A percentile compares a stretch with the other conserved stretches of the same genome.
Conservation (phyloP, 1,140 invertebrate species). For the Dolichoris vasculosae region DNA sequence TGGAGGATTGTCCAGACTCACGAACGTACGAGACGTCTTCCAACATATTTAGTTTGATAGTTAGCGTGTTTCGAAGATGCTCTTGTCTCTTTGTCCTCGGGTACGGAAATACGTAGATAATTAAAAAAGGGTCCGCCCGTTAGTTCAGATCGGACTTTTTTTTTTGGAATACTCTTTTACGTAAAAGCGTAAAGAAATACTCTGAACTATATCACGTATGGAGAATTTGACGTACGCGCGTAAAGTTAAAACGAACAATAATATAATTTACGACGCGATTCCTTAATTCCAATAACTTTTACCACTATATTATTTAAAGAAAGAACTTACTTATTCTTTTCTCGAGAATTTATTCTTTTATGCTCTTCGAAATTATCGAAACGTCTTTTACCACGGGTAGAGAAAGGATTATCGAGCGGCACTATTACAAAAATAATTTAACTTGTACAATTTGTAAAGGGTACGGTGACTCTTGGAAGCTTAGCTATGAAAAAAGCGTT, state of each 20-base stretch:
- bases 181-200: too few species aligned
- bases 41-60: not conserved
- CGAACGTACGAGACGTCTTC: not conserved
- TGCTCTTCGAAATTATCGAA: not conserved
- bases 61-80: not conserved
- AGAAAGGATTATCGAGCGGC: not conserved
- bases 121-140: slow-evolving; percentile 35
- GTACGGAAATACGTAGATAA: slow-evolving; percentile 29
- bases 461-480: not conserved
- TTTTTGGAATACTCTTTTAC: slow-evolving; percentile 12
- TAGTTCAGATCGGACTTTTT: not conserved
- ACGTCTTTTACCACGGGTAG: not conserved
- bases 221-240: not conserved
- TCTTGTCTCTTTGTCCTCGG: not conserved
- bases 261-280: not conserved
- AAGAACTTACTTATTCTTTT: not conserved
- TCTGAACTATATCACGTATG: too few species aligned
- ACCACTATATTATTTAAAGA: not conserved
- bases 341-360: too few species aligned
- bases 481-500: not conserved
- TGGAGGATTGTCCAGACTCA: slow-evolving; percentile 36
- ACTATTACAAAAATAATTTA: slow-evolving; percentile 22
- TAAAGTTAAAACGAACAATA: not conserved
- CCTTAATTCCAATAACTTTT: not conserved
- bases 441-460: not conserved